These are phyloP conservation scores for Choloepus hoffmanni DNA, from an alignment of 2,113 vertebrate genomes.

Conservation along the genomic window DNA sequence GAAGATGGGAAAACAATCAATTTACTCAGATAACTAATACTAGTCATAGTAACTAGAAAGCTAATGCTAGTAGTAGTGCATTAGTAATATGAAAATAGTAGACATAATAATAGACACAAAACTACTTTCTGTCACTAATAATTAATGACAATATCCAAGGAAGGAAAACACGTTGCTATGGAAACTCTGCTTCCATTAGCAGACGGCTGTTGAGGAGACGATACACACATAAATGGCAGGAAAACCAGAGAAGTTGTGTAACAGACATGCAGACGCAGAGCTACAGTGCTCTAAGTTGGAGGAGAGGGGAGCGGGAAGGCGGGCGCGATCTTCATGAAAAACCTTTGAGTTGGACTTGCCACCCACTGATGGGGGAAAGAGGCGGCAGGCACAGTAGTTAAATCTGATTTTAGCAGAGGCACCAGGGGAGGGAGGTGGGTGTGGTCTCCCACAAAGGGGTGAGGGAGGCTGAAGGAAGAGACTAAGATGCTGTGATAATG, in stretches of 20 bases:
- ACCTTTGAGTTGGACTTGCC: background rate
- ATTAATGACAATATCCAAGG: background rate
- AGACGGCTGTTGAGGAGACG: background rate
- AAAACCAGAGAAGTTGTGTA: background rate
- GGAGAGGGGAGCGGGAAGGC: background rate
- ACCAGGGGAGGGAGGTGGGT: background rate
- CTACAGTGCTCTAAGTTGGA: fast-evolving
- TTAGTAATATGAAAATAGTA: background rate
- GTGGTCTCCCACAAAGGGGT: background rate
- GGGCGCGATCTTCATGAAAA: too few relatives aligned
- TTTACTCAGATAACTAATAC: background rate
- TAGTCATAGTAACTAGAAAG: background rate
- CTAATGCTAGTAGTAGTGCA: too few relatives aligned
- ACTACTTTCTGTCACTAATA: background rate
- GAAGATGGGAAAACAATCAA: slow-evolving; percentile 65
- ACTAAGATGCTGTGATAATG: background rate
- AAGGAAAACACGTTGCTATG: background rate
- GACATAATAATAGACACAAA: background rate
- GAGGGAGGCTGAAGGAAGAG: background rate
- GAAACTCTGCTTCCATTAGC: background rate
- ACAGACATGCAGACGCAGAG: background rate
- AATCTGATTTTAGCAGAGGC: background rate
- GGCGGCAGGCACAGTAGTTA: background rate
- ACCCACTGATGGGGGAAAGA: too few relatives aligned
- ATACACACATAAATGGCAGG: fast-evolving